Conservation (phyloP, 2,797 vertebrate genomes). For the Coregonus sp. region DNA sequence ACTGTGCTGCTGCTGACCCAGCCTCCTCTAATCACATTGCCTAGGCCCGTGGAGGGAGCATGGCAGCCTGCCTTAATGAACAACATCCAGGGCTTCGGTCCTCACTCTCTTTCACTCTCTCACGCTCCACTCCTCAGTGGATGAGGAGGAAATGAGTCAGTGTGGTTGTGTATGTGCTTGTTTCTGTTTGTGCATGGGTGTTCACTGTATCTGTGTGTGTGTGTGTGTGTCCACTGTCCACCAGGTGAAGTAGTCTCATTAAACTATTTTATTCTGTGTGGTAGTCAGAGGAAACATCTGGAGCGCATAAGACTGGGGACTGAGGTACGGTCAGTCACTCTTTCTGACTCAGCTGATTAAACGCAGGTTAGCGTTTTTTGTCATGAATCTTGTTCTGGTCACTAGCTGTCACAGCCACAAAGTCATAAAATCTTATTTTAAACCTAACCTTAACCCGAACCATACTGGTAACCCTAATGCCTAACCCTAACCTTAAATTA, state of each 20-base stretch:
- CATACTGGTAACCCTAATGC: too few species aligned
- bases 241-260: conserved; percentile 17
- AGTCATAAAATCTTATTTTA: too few species aligned
- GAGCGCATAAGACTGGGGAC: conserved; percentile 6
- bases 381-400: too few species aligned
- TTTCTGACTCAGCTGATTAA: neutral
- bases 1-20: neutral
- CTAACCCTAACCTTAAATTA: too few species aligned
- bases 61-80: neutral
- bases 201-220: conserved; percentile 3
- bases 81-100: neutral
- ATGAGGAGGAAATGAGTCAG: neutral
- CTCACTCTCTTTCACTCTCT: neutral
- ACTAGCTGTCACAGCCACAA: too few species aligned
- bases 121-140: neutral
- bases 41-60: neutral
- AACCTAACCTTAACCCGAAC: too few species aligned
- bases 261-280: neutral
- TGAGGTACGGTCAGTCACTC: neutral
- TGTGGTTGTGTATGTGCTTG: conserved; percentile 7
- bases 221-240: neutral
- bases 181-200: conserved; percentile 1
- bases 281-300: conserved; percentile 16
- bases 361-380: neutral
- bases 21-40: neutral